A percentile compares a stretch with the other conserved stretches of the same genome.
Evolutionary conservation across 2,113 vertebrate genomes (phyloP).

Genomic region (Pionites leucogaster): DNA sequence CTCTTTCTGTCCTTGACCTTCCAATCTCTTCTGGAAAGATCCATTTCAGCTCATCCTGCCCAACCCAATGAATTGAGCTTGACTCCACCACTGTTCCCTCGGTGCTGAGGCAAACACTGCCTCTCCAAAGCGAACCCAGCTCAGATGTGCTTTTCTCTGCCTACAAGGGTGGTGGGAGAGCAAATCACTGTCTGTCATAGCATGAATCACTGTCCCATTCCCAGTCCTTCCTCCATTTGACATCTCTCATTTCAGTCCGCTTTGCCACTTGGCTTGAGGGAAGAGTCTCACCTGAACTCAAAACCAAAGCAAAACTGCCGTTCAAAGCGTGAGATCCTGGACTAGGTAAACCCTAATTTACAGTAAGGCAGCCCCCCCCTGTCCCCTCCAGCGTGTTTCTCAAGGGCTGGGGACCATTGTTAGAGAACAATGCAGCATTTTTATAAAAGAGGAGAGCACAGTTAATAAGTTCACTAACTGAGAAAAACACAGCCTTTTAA

Average conservation of each 20-base stretch:
- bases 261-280: not conserved
- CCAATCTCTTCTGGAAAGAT: not conserved
- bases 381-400: not conserved
- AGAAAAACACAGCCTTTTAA: slow-evolving; percentile 62
- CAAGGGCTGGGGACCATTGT: slow-evolving; percentile 14
- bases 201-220: fast-evolving
- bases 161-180: not conserved
- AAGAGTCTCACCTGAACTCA: not conserved
- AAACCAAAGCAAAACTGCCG: not conserved
- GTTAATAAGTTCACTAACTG: slow-evolving; percentile 63
- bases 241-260: fast-evolving
- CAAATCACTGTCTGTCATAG: fast-evolving
- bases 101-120: not conserved
- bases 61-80: not conserved
- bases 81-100: fast-evolving
- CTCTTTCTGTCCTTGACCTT: not conserved
- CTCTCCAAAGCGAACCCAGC: not conserved
- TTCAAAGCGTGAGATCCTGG: not conserved
- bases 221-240: not conserved
- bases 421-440: slow-evolving; percentile 51
- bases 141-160: fast-evolving
- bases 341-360: not conserved
- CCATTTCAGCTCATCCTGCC: not conserved
- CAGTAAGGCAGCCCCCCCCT: not conserved
- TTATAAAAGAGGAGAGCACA: slow-evolving; percentile 45